Evolutionary conservation across 2,888 invertebrate genomes (phyloP).

Genomic region (Herminia tarsipennalis): DNA sequence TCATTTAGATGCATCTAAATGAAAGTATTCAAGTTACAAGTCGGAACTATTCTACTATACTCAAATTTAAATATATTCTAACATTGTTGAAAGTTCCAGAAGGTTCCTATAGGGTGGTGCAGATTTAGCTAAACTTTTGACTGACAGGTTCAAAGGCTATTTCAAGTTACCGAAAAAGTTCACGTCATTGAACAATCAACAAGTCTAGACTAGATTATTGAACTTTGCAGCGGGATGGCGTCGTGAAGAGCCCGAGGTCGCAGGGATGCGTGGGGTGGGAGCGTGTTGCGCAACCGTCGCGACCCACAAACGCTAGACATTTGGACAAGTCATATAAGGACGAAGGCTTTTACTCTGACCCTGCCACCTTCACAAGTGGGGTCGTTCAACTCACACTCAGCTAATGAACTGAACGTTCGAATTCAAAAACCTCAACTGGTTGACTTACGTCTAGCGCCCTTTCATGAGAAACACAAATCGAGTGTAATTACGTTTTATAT

Average conservation of each 20-base stretch:
- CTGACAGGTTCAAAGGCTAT: conserved; percentile 10
- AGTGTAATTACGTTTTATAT: not conserved
- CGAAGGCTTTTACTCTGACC: conserved; percentile 66
- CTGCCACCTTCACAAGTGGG: conserved; percentile 67
- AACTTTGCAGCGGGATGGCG: conserved; percentile 46
- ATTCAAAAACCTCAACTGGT: conserved; percentile 44
- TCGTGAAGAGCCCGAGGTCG: conserved; percentile 43
- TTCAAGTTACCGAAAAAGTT: conserved; percentile 23
- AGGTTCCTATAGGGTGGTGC: no score
- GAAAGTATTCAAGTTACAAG: no score
- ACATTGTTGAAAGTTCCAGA: no score
- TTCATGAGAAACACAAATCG: conserved; percentile 5
- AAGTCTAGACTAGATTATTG: conserved; percentile 71
- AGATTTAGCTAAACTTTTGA: not conserved
- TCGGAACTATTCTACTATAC: no score
- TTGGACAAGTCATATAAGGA: conserved; percentile 65
- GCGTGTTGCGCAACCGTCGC: conserved; percentile 63
- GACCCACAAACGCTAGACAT: conserved; percentile 64
- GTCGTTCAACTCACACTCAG: conserved; percentile 61
- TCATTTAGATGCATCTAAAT: no score
- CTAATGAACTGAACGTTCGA: conserved; percentile 44
- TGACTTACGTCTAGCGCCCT: conserved; percentile 25
- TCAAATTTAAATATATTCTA: no score
- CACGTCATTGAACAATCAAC: conserved; percentile 55
- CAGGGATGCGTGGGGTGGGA: conserved; percentile 46